Base-by-base conservation (phyloP, 1,140 invertebrate species). In the Lysiphlebus fabarum region DNA sequence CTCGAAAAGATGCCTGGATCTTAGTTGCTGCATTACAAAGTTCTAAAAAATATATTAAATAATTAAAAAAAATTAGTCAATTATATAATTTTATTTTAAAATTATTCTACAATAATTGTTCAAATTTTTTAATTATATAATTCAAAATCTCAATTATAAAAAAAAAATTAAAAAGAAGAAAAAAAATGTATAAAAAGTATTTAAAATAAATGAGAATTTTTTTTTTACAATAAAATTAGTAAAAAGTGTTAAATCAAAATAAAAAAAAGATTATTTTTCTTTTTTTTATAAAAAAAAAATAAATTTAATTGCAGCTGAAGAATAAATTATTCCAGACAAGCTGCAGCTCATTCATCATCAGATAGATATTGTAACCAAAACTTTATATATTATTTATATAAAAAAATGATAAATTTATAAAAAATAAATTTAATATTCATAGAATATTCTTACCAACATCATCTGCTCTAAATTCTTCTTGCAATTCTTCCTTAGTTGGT, bases 1-100 rank as follows among this genome's bases (percentile, higher is more conserved):
- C 92, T 63, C 92, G 84, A 82, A 96, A 96, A 44, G 92, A 91
- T 3, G 92, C 91, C 78, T 96, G 93, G 70, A 96, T 96, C 82
- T 94, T 95, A 40, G 88, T 88, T 33, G 93, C 94, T 9, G 93
- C 94, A 71, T 91, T 81, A 75, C 89, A 90, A 61, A 96, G 81
- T 67, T 95, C 93, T 92, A 81, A 6, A 58, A 56, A 37, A n/a
- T n/a, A n/a, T n/a, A n/a, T 42, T 11, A 43, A 44, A 42, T 40
- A 43, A 12, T 38, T 38, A 11, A 53, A 57, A 37, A 56, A 14
- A 26, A 26, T 26, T 26, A 26, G 17, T 26, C 17, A 26, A 26
- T 26, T 26, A 26, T 2, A 26, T 26, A 26, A 26, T 26, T 26
- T 26, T 4, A 4, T 4, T 26, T 26, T 2, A 26, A 26, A 26